phyloP scores from a whole-genome alignment of 2,888 invertebrate species.

The Hyppa rectilinea region DNA sequence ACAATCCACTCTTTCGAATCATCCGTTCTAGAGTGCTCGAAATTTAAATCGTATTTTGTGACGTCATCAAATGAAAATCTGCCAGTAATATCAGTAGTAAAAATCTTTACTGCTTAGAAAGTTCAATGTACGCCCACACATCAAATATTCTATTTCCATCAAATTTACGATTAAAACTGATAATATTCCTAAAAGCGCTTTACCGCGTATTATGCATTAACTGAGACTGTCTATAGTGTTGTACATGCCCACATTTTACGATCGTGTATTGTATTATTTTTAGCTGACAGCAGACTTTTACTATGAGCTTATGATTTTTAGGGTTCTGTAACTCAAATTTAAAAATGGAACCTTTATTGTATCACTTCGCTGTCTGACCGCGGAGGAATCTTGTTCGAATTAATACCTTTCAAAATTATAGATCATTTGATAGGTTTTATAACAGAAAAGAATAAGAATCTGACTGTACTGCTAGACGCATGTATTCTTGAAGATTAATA shows the following conservation, averaged over 20 bases:
- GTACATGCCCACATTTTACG: slow-evolving; percentile 56
- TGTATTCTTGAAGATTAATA: too few relatives aligned
- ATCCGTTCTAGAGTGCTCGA: neutral
- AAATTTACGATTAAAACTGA: slow-evolving; percentile 54
- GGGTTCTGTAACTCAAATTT: neutral
- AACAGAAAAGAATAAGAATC: too few relatives aligned
- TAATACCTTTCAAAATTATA: too few relatives aligned
- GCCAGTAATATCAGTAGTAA: slow-evolving; percentile 1
- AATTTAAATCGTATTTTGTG: neutral
- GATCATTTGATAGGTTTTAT: too few relatives aligned
- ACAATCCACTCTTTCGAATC: neutral
- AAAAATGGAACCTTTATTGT: neutral
- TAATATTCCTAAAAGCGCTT: slow-evolving; percentile 43
- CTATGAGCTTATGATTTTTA: slow-evolving; percentile 16
- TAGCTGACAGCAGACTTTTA: slow-evolving; percentile 44
- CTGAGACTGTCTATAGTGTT: slow-evolving; percentile 62
- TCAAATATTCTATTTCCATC: slow-evolving; percentile 56
- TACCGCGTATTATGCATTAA: slow-evolving; percentile 60
- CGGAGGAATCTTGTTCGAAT: too few relatives aligned
- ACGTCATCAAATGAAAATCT: slow-evolving; percentile 2
- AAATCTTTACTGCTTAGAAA: slow-evolving; percentile 19
- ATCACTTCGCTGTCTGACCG: too few relatives aligned
- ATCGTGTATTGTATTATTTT: slow-evolving; percentile 64
- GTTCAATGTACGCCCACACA: slow-evolving; percentile 51
- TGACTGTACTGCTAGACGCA: too few relatives aligned